Evolutionary conservation across 1,140 invertebrate species (phyloP).

Genomic region (Teleopsis dalmanni): DNA sequence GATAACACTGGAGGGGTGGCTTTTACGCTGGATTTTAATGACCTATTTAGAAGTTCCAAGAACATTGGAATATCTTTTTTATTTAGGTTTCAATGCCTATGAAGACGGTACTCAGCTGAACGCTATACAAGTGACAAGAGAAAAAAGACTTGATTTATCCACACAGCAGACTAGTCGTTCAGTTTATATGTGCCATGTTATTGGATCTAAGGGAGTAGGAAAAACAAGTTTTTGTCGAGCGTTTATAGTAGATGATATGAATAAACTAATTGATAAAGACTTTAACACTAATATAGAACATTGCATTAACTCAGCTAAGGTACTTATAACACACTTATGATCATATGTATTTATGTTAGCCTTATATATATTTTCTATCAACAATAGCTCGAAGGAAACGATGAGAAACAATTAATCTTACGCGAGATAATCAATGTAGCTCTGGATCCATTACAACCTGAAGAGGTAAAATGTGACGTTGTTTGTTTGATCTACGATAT

Average conservation of each 20-base stretch:
- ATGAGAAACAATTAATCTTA: constrained; percentile 88
- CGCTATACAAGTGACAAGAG: constrained; percentile 86
- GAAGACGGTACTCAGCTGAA: constrained; percentile 82
- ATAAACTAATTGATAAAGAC: constrained; percentile 37
- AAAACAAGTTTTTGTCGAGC: constrained; percentile 92
- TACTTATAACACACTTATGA: constrained; percentile 41
- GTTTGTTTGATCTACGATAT: constrained; percentile 95
- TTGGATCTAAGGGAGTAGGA: constrained; percentile 85
- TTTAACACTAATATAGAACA: constrained; percentile 44
- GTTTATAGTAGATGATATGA: constrained; percentile 61
- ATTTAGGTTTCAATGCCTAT: constrained; percentile 90
- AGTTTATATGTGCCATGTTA: constrained; percentile 96
- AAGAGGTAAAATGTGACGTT: constrained; percentile 95
- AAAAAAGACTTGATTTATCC: constrained; percentile 88
- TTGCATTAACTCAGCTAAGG: constrained; percentile 68
- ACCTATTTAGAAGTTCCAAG: constrained; percentile 80
- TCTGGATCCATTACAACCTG: constrained; percentile 79
- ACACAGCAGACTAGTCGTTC: constrained; percentile 93
- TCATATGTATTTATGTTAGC: background rate
- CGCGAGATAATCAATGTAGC: constrained; percentile 80
- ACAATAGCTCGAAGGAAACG: constrained; percentile 58
- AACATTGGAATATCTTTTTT: constrained; percentile 93
- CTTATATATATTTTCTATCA: background rate
- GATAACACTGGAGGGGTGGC: constrained; percentile 86
- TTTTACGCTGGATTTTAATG: constrained; percentile 89